Evolutionary conservation across 2,113 vertebrate species (phyloP).

Genomic region (Neodontobutis hainanensis): DNA sequence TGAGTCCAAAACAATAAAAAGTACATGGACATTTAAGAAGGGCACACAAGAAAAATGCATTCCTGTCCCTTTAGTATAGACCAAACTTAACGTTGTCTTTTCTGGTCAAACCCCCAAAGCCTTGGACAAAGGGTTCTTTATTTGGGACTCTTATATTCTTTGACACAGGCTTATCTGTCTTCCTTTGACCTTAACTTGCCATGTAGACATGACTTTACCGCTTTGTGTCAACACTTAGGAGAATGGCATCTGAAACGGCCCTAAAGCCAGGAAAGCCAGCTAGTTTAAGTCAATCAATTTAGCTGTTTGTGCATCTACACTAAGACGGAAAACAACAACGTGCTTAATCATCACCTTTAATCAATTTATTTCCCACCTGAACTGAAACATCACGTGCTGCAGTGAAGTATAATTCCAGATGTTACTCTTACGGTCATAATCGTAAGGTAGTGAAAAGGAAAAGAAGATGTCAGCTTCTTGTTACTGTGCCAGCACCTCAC

Average conservation of each 20-base stretch:
- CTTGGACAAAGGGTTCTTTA: conserved; percentile 71
- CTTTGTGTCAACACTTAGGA: conserved; percentile 63
- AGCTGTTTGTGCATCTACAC: not conserved
- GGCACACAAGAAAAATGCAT: conserved; percentile 6
- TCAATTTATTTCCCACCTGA: not conserved
- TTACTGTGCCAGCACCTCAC: conserved; percentile 15
- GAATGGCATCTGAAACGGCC: conserved; percentile 52
- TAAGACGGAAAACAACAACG: not conserved
- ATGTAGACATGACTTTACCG: conserved; percentile 73
- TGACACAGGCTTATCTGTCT: conserved; percentile 69
- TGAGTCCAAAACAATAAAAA: conserved; percentile 14
- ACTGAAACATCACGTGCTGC: too few species aligned
- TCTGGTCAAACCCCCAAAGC: conserved; percentile 31
- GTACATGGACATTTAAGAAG: conserved; percentile 16
- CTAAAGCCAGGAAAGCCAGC: conserved; percentile 10
- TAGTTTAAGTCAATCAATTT: conserved; percentile 10
- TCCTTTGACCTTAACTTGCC: conserved; percentile 65
- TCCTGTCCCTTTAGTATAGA: conserved; percentile 15
- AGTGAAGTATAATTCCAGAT: conserved; percentile 15
- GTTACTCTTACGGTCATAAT: conserved; percentile 11
- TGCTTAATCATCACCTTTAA: conserved; percentile 4
- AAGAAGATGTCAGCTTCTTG: conserved; percentile 37
- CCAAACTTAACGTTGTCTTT: conserved; percentile 36
- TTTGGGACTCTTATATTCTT: conserved; percentile 57
- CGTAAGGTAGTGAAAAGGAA: not conserved